Evolutionary conservation across 2,888 invertebrate genomes (phyloP), one percentile per base, ranked within the genome.

Genomic region (Itoplectis maculator): DNA sequence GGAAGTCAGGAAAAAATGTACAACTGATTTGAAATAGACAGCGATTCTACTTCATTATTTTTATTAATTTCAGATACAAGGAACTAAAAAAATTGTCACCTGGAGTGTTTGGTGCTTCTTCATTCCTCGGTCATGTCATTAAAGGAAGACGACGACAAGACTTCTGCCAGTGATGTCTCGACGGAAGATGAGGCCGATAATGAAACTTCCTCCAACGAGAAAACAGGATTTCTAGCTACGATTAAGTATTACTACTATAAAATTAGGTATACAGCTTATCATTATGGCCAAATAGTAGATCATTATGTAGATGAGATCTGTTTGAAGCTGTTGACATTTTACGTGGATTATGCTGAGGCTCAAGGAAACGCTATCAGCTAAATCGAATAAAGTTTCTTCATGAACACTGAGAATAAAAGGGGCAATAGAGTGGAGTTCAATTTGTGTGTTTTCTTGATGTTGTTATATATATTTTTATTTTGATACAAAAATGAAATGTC

Each of bases 181-280:
- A 45, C 11, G 29, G 37, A 72, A 8, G 65, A 45, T 56, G 35
- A 54, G 3, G 20, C 13, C 1, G 23, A n/a, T 7, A 8, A 20
- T n/a, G 65, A 51, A n/a, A 49, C 3, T 9, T 11, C 2, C 8
- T 29, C 15, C 13, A 69, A 23, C 29, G 54, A 42, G 8, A n/a
- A 61, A 20, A 56, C 5, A 45, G 68, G 49, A 37, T 69, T 79
- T 7, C 47, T 72, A 6, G 47, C 69, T 51, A 84, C 56, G 15
- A 42, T 88, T 8, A 88, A 86, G 75, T 88, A 89, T 79, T 88
- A 88, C 70, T 88, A 86, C 82, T 84, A 89, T 42, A 85, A 86
- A 76, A 85, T 90, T 72, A 83, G 86, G 79, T 89, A 88, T 61
- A 89, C 89, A 73, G 87, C 88, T 61, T 89, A 85, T 68, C 70